A percentile compares a stretch with the other conserved stretches of the same genome.
Evolutionary conservation across 2,888 invertebrate genomes (phyloP).

Genomic region (Lasioglossum marginatum): DNA sequence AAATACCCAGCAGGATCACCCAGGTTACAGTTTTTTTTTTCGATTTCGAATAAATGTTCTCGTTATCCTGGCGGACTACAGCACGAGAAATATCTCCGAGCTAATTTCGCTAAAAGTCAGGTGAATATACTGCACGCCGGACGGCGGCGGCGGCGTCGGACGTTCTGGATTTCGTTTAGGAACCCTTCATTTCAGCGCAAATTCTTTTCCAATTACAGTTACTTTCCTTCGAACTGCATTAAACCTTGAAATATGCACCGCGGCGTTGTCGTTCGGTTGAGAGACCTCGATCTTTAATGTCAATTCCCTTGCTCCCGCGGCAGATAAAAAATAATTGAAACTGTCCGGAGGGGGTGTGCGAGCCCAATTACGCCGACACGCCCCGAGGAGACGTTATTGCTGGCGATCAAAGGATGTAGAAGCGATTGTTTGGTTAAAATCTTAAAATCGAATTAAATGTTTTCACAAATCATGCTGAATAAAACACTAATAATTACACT

Average conservation of each 20-base stretch:
- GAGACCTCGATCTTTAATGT: conserved; percentile 27
- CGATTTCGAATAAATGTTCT: conserved; percentile 32
- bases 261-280: conserved; percentile 22
- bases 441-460: not conserved
- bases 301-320: conserved; percentile 25
- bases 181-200: conserved; percentile 31
- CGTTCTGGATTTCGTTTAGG: not conserved
- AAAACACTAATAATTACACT: not conserved
- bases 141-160: not conserved
- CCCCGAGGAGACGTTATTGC: conserved; percentile 24
- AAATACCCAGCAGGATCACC: not conserved
- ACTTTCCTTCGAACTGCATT: conserved; percentile 27
- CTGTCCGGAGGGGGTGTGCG: conserved; percentile 4
- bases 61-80: conserved; percentile 16
- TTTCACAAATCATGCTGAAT: not conserved
- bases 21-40: not conserved
- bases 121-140: not conserved
- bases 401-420: not conserved
- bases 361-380: conserved; percentile 42
- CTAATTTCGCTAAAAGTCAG: conserved; percentile 25
- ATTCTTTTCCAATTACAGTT: conserved; percentile 53
- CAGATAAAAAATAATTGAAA: conserved; percentile 56
- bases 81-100: conserved; percentile 1
- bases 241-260: conserved; percentile 49
- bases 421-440: not conserved